Percentiles rank a stretch among this genome's conserved stretches.
Conservation (phyloP, 2,797 vertebrate species). For the Cottoperca gobio region DNA sequence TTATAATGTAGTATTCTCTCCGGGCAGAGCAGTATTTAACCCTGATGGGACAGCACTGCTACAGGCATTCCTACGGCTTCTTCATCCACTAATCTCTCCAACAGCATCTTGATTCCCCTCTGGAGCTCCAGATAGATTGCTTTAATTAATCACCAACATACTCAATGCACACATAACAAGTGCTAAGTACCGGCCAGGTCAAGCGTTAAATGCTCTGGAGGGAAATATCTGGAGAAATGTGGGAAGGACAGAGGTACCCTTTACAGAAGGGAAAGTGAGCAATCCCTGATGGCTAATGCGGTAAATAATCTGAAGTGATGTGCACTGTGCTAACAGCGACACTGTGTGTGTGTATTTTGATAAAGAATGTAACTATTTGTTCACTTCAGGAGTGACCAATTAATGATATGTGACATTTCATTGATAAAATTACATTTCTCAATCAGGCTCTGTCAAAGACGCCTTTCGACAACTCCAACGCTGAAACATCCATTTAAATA, state of each 20-base stretch:
- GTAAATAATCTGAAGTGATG: slow-evolving; percentile 40
- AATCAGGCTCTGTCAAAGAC: not conserved
- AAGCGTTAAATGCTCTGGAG: slow-evolving; percentile 53
- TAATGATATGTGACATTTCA: not conserved
- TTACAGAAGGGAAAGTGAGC: slow-evolving; percentile 43
- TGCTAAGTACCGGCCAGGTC: slow-evolving; percentile 62
- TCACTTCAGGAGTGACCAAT: not conserved
- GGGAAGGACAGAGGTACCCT: slow-evolving; percentile 31
- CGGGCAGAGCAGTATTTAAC: slow-evolving; percentile 8
- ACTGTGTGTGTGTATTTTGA: not conserved
- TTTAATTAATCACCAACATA: slow-evolving; percentile 75
- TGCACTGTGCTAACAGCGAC: slow-evolving; percentile 1
- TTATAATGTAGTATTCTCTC: not conserved
- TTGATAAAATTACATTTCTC: not conserved
- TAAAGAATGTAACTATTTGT: not conserved
- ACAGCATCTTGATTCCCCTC: slow-evolving; percentile 62
- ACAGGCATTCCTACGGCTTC: slow-evolving; percentile 18
- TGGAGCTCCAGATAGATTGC: slow-evolving; percentile 59
- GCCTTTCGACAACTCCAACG: not conserved
- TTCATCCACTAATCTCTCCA: slow-evolving; percentile 55
- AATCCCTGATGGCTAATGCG: slow-evolving; percentile 10
- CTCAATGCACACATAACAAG: slow-evolving; percentile 68
- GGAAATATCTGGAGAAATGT: slow-evolving; percentile 60
- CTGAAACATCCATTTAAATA: not conserved
- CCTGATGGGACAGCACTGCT: slow-evolving; percentile 10